A percentile compares a stretch with the other conserved stretches of the same genome.
phyloP scores from a whole-genome alignment of 1,140 invertebrate species.

The Cotesia chilonis region DNA sequence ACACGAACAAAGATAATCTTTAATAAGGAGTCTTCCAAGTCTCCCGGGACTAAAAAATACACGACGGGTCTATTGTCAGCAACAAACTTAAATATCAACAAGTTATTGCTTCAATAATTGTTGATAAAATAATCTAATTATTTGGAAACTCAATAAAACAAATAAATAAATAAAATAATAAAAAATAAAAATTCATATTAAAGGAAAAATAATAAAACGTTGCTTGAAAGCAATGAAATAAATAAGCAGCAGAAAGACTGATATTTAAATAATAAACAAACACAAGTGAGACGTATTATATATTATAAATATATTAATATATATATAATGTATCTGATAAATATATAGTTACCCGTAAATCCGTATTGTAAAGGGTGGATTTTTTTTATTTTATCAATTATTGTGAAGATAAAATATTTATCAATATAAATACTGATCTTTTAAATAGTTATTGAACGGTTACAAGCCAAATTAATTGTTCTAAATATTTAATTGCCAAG shows the following conservation, averaged over 20 bases:
- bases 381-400: slow-evolving; percentile 29
- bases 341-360: slow-evolving; percentile 31
- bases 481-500: too few relatives aligned
- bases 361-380: slow-evolving; percentile 29
- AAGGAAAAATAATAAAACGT: slow-evolving; percentile 3
- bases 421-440: slow-evolving; percentile 4
- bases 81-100: slow-evolving; percentile 30
- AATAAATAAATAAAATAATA: too few relatives aligned
- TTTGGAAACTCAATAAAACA: slow-evolving; percentile 18
- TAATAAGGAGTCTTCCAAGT: slow-evolving; percentile 52
- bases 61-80: slow-evolving; percentile 5
- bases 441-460: too few relatives aligned
- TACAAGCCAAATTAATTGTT: too few relatives aligned
- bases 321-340: too few relatives aligned
- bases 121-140: slow-evolving; percentile 19
- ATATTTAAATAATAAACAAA: slow-evolving; percentile 36
- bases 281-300: slow-evolving; percentile 46
- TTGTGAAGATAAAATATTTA: slow-evolving; percentile 12
- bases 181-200: slow-evolving; percentile 41
- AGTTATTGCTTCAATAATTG: slow-evolving; percentile 27
- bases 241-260: slow-evolving; percentile 49
- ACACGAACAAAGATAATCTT: slow-evolving; percentile 33
- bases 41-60: slow-evolving; percentile 37
- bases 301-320: slow-evolving; percentile 4
- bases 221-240: neutral